Percentiles rank a stretch among this genome's conserved stretches.
Evolutionary conservation across 2,113 vertebrate genomes (phyloP).

Genomic region (Scalopus aquaticus): DNA sequence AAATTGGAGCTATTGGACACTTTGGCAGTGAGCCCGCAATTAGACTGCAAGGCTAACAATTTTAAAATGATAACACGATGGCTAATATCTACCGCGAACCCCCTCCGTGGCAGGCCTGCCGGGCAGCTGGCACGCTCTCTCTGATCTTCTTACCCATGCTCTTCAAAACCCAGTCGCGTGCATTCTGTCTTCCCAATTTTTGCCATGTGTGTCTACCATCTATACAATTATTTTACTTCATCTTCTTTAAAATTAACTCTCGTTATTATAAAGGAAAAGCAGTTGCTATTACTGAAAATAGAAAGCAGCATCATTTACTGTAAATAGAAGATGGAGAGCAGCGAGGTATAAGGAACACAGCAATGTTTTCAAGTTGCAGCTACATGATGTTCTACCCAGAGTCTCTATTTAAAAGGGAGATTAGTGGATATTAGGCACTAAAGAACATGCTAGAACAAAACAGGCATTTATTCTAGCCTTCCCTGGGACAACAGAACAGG

Average conservation of each 20-base stretch:
- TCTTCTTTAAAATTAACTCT: neutral
- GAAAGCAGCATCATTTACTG: neutral
- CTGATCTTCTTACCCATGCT: neutral
- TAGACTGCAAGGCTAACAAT: slow-evolving; percentile 23
- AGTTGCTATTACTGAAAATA: neutral
- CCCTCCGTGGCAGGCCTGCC: fast-evolving
- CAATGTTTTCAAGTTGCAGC: neutral
- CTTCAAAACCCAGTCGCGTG: neutral
- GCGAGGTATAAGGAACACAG: neutral
- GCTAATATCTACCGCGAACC: neutral
- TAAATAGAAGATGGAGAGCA: neutral
- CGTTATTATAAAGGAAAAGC: neutral
- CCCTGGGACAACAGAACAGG: neutral
- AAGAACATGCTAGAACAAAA: neutral
- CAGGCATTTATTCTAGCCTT: neutral
- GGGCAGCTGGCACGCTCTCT: neutral
- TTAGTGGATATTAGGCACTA: neutral
- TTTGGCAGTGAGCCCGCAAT: neutral
- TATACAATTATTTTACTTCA: neutral
- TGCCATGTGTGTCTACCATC: neutral
- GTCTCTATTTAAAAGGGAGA: neutral
- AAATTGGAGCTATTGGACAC: neutral
- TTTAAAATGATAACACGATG: neutral
- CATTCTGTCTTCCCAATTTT: neutral
- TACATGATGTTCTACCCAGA: neutral